Evolutionary conservation across 2,888 invertebrate genomes (phyloP).

Genomic region (Alcis repandata): DNA sequence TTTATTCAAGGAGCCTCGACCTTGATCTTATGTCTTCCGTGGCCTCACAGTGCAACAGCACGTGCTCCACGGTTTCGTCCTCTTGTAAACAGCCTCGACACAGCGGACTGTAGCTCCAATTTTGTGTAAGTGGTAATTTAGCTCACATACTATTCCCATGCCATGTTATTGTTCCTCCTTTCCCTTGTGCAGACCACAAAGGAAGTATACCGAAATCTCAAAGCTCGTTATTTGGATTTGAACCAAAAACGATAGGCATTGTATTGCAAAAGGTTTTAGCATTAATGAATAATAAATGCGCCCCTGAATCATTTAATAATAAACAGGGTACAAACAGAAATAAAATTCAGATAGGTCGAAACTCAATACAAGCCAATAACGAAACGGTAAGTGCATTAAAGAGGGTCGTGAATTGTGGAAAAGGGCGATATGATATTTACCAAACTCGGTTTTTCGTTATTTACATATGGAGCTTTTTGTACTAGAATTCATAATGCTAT

Average conservation of each 20-base stretch:
- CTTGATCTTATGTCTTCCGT: too few species aligned
- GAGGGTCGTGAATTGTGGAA: slow-evolving; percentile 37
- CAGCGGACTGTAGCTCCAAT: too few species aligned
- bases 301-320: slow-evolving; percentile 17
- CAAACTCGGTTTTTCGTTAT: not conserved
- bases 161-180: too few species aligned
- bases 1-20: too few species aligned
- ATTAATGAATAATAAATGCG: slow-evolving; percentile 15
- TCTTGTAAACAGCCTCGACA: too few species aligned
- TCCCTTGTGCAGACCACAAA: too few species aligned
- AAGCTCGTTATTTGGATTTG: not conserved
- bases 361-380: slow-evolving; percentile 64
- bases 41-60: too few species aligned
- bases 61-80: too few species aligned
- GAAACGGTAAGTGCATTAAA: slow-evolving; percentile 69
- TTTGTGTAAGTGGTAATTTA: too few species aligned
- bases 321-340: slow-evolving; percentile 33
- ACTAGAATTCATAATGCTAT: too few species aligned
- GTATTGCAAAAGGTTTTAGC: slow-evolving; percentile 5
- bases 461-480: not conserved
- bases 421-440: slow-evolving; percentile 28
- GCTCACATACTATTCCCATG: too few species aligned
- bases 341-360: slow-evolving; percentile 39
- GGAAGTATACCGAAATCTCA: too few species aligned
- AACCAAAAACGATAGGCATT: not conserved